Base-by-base conservation (phyloP, 2,113 vertebrate species). In the Hypocryptadius cinnamomeus region DNA sequence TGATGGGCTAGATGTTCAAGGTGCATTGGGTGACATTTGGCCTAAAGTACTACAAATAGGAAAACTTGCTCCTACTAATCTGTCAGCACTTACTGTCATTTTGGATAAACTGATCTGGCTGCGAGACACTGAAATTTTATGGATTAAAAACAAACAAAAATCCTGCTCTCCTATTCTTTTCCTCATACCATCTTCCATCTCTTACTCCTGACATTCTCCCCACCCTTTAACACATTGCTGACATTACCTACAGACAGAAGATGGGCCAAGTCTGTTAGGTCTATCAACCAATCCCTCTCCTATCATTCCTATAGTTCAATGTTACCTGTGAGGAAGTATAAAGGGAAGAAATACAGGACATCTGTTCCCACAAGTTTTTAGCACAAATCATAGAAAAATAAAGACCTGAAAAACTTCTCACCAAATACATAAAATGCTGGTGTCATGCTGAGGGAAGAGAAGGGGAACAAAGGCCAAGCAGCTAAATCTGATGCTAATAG, bases 291-390 rank as follows among this genome's bases (percentile, higher is more conserved):
- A 12, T 4, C 6, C 15, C 35, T 35, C 37, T 53, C 28, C 19
- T n/a, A 8, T 20, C 5, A 5, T 40, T n/a, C 23, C 31, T 4
- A 13, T 3, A 35, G 31, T n/a, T 77, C 40, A 44, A 0, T 9
- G 13, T 25, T 42, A 70, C 19, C n/a, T 59, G 22, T 1, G 17
- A 82, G 23, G 27, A 76, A 63, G 5, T 4, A 13, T 4, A 57
- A 65, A 79, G 72, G 3, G 25, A 82, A 72, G 16, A 77, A 60
- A 65, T 24, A 57, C 20, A 66, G 37, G n/a, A 73, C 83, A 35
- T 24, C 66, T 1, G 15, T 40, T 81, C 23, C 33, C 14, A 3
- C 1, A 12, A 64, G 31, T 39, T 54, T 57, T 70, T n/a, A 63
- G 31, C 45, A 85, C 19, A 79, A 72, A 48, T 47, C 56, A 69